phyloP scores from a whole-genome alignment of 2,888 invertebrate genomes.

The Plagodis pulveraria region DNA sequence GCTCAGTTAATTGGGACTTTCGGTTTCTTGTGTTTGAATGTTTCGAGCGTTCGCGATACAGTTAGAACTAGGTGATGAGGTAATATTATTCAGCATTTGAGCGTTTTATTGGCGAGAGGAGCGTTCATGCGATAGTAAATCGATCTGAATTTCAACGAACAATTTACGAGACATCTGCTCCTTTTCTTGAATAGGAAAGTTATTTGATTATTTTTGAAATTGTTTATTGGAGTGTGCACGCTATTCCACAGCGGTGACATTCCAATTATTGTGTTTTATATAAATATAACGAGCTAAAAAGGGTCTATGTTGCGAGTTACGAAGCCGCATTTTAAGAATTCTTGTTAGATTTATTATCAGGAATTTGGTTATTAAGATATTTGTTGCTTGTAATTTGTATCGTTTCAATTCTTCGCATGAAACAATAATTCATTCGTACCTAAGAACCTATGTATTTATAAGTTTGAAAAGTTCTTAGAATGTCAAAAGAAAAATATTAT shows the following conservation, averaged over 20 bases:
- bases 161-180: constrained; percentile 10
- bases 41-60: constrained; percentile 44
- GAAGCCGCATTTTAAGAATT: no score
- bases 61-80: constrained; percentile 14
- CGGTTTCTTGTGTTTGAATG: constrained; percentile 24
- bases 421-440: no score
- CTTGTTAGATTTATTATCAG: no score
- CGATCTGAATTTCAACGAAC: constrained; percentile 16
- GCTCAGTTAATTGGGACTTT: constrained; percentile 32
- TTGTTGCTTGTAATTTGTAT: no score
- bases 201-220: constrained; percentile 29
- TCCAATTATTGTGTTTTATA: constrained; percentile 13
- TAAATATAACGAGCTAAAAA: no score
- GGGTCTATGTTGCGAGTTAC: no score
- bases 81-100: neutral
- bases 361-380: no score
- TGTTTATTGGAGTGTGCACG: constrained; percentile 8
- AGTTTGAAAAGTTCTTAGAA: no score
- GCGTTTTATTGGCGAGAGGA: constrained; percentile 2
- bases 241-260: constrained; percentile 11
- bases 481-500: no score
- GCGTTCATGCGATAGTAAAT: constrained; percentile 4
- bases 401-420: no score
- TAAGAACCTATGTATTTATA: no score
- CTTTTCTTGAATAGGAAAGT: constrained; percentile 23